Base-by-base conservation (phyloP, 1,140 invertebrate species). In the Hyposmocoma kahamanoa region DNA sequence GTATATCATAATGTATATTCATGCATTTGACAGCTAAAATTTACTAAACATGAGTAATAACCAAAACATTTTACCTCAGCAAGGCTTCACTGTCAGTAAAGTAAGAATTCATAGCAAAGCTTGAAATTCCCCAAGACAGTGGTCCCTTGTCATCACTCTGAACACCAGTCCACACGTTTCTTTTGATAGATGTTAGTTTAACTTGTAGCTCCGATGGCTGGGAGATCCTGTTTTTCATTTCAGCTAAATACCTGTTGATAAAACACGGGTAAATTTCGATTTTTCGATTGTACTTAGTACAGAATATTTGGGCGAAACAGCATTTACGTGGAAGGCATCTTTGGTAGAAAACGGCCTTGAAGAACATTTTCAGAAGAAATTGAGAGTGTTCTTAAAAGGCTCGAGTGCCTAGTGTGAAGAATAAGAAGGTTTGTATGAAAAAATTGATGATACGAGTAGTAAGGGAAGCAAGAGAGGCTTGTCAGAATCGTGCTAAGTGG, bases 71-170 rank as follows among this genome's bases (percentile, higher is more conserved):
- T 57, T 60, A 89, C 88, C 84, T 87, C 1, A 89, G 62, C 38
- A 89, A 72, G 17, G 78, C 80, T 67, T 90, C 87, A 58, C 79
- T 88, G 43, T 89, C 84, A 18, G 82, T 87, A 58, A 87, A 88
- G 56, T 87, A 87, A 13, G 80, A 85, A 48, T 83, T 84, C 64
- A 85, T 83, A 4, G 87, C 84, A 56, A 89, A 83, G 59, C 79
- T 88, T 3, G 88, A 89, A 34, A 88, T 76, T 4, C 89, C 89
- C 90, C 90, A 91, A 15, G 89, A 90, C 10, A 91, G 50, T 26
- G 90, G 89, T 0, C 80, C 72, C 49, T 86, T 85, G 6, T 75
- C 73, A 21, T 87, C 84, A 42, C 56, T 67, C 39, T 79, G 74
- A 5, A 86, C 62, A 18, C 89, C 89, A 2, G 87, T 90, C 89